These are phyloP conservation scores for Colistium nudipinnis DNA, from an alignment of 2,113 vertebrate genomes.

Conservation along the genomic window DNA sequence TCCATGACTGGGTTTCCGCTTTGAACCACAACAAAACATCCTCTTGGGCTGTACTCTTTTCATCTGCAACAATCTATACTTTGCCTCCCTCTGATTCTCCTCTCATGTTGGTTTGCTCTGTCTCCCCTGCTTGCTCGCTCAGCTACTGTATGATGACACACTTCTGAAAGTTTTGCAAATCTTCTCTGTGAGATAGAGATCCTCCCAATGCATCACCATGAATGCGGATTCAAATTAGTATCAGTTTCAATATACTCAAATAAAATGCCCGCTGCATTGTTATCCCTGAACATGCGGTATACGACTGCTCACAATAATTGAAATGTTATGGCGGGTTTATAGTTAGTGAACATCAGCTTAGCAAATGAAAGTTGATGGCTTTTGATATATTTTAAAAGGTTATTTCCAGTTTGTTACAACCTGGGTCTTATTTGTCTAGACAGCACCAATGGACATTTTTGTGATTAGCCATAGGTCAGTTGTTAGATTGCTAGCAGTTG, in stretches of 20 bases:
- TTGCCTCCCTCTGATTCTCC: slow-evolving; percentile 10
- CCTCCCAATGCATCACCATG: neutral
- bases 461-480: too few species aligned
- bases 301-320: neutral
- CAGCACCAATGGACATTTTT: too few species aligned
- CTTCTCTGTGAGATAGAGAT: neutral
- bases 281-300: neutral
- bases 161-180: slow-evolving; percentile 35
- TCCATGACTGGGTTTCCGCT: slow-evolving; percentile 30
- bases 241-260: too few species aligned
- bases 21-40: slow-evolving; percentile 61
- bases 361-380: too few species aligned
- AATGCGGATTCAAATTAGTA: neutral
- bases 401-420: too few species aligned
- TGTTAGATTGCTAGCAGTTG: too few species aligned
- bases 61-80: slow-evolving; percentile 33
- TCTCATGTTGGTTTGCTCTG: slow-evolving; percentile 11
- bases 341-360: too few species aligned
- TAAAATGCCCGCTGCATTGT: too few species aligned
- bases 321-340: too few species aligned
- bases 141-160: slow-evolving; percentile 50
- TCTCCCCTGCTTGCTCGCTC: slow-evolving; percentile 9
- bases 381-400: too few species aligned
- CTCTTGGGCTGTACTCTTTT: slow-evolving; percentile 43
- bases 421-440: too few species aligned